phyloP scores from a whole-genome alignment of 2,888 invertebrate genomes.

The Campoplex nolae region DNA sequence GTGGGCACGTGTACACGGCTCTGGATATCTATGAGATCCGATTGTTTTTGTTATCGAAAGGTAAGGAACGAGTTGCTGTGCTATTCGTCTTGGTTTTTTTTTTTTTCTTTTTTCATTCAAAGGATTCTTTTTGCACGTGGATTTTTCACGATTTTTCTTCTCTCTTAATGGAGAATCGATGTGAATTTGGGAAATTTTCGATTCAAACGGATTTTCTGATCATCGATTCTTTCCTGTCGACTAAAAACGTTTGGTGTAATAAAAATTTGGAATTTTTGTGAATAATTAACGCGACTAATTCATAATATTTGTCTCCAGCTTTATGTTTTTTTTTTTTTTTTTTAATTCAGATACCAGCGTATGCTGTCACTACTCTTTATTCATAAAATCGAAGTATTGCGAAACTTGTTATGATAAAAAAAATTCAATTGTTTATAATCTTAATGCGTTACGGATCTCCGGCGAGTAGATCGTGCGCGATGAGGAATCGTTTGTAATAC shows the following conservation, averaged over 20 bases:
- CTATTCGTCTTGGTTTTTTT: neutral
- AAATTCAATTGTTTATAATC: conserved; percentile 15
- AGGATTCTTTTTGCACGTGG: neutral
- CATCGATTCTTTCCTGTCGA: neutral
- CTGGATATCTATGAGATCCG: neutral
- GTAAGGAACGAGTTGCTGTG: neutral
- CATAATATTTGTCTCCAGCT: neutral
- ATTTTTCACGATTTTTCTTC: neutral
- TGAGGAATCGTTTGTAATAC: conserved; percentile 58
- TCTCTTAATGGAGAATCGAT: neutral
- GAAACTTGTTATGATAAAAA: conserved; percentile 20
- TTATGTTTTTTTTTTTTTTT: neutral
- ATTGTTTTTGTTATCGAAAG: conserved; percentile 2
- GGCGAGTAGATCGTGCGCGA: conserved; percentile 35
- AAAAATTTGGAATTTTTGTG: neutral
- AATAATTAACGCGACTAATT: neutral
- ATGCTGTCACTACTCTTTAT: neutral
- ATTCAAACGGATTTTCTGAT: neutral
- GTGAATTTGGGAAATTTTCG: neutral
- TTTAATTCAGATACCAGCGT: neutral
- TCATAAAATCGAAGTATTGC: neutral
- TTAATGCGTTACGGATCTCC: conserved; percentile 21
- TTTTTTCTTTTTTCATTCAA: no score
- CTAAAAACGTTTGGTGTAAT: neutral
- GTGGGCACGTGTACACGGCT: neutral